Evolutionary conservation across 2,797 vertebrate species (phyloP), one percentile per base, ranked within the genome.

Genomic region (Mionectes olivaceus): DNA sequence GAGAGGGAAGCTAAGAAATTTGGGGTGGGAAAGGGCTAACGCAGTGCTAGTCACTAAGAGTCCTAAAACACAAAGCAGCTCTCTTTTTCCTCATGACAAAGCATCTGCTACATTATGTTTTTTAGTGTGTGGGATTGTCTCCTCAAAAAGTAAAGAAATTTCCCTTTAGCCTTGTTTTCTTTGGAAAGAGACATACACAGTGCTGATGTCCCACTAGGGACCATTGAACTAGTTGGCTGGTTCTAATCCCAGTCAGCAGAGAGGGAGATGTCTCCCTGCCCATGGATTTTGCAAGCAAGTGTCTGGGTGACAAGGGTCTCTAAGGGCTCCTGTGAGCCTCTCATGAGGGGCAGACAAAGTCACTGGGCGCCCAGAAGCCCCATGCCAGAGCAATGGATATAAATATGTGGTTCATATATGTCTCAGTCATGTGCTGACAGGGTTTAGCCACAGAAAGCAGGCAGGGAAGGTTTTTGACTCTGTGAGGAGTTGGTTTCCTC

Each of bases 251-350:
- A 30, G 21, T 14, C 69, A 61, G 57, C n/a, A 71, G 49, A 19
- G 25, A 68, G 5, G 6, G 19, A 14, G 5, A 16, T 0, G 0
- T 81, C 57, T 78, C 61, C 65, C n/a, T 47, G 35, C 50, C 57
- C 56, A 24, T 5, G n/a, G 69, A 84, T 94, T 92, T 92, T 82
- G 70, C 63, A 82, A 90, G 56, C n/a, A 80, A 44, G 56, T 32
- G 41, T 15, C 37, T 90, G 83, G 11, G 21, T 50, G 33, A 64
- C 65, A 83, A 85, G 23, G n/a, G 10, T 57, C 35, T 71, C 43
- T 46, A 2, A 23, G 52, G 57, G 37, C 13, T 65, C 2, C 0
- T 52, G 44, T 0, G 7, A 85, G 12, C 5, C 22, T 50, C 32
- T 60, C 5, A n/a, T 0, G 17, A 63, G 37, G 46, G 53, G 35